Base-by-base conservation (phyloP, 1,140 invertebrate species). In the Zaprionus africanus region DNA sequence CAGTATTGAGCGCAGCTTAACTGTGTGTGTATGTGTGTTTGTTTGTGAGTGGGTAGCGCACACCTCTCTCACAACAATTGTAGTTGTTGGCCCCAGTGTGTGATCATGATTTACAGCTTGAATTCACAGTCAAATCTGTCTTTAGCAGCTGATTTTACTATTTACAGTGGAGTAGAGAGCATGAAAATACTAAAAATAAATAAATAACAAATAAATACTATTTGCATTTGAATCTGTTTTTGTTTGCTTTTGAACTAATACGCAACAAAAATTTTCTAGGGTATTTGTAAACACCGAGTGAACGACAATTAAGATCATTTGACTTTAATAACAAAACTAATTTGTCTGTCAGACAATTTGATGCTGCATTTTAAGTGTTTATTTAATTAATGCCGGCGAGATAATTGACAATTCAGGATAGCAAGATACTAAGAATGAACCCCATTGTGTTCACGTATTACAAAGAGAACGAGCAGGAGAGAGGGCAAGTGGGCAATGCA, bases 101-200 rank as follows among this genome's bases (percentile, higher is more conserved):
- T 68, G 82, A 84, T 84, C 82, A 75, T 79, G 81, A 84, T 84
- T 83, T 78, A 68, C 69, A 80, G 63, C 53, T 43, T 54, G 58
- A 80, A 64, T 68, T 70, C 41, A 70, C 28, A 58, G 58, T 58
- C 46, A 51, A 51, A 51, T 51, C 22, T 56, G 58, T 49, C 63
- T 71, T 60, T 75, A 87, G 80, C 83, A 87, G 81, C 83, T 86
- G 83, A 88, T 86, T 86, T 87, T 62, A 63, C 60, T 88, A 78
- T 66, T 68, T 74, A 54, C 46, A 63, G 31, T 34, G 31, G 13
- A 34, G 67, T 17, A 15, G 5, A 36, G 6, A 57, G 43, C 9
- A 64, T 22, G 15, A 46, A 67, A 54, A 28, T 19, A 34, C 9
- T 34, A 34, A 5, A 1, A 17, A 57, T 31, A 24, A 1, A 34